A percentile compares a stretch with the other conserved stretches of the same genome.
phyloP scores from a whole-genome alignment of 1,140 invertebrate species.

The Archegozetes longisetosus region DNA sequence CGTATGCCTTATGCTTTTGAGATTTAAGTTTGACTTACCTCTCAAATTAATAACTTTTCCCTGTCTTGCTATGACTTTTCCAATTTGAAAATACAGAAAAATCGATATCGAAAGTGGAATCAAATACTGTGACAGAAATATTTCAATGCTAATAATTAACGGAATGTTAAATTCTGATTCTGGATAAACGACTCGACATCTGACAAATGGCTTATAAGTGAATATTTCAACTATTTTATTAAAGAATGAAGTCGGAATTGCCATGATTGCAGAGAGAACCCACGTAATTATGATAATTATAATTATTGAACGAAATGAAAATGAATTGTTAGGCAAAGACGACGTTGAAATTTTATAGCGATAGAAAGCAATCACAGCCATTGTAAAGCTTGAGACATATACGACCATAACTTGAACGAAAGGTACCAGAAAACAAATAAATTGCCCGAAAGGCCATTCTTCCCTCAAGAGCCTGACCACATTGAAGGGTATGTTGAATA shows the following conservation, averaged over 20 bases:
- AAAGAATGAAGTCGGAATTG: neutral
- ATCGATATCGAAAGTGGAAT: neutral
- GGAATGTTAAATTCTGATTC: neutral
- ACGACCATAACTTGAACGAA: slow-evolving; percentile 28
- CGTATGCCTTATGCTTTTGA: no score
- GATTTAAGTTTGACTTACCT: neutral
- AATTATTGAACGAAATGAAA: neutral
- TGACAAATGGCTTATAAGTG: neutral
- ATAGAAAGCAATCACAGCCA: slow-evolving; percentile 37
- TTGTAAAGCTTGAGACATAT: slow-evolving; percentile 38
- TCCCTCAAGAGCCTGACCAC: slow-evolving; percentile 24
- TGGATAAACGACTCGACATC: neutral
- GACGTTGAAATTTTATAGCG: slow-evolving; percentile 33
- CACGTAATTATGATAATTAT: neutral
- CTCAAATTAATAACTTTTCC: neutral
- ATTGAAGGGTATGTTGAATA: slow-evolving; percentile 63
- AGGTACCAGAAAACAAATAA: slow-evolving; percentile 34
- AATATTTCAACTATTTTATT: neutral
- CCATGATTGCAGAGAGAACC: neutral
- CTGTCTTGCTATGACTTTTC: neutral
- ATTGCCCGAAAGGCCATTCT: slow-evolving; percentile 33
- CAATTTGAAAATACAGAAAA: neutral
- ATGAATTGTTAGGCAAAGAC: neutral
- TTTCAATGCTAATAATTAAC: neutral
- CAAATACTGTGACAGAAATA: neutral